Conservation (phyloP, 2,113 vertebrate genomes). For the Gadus chalcogrammus region DNA sequence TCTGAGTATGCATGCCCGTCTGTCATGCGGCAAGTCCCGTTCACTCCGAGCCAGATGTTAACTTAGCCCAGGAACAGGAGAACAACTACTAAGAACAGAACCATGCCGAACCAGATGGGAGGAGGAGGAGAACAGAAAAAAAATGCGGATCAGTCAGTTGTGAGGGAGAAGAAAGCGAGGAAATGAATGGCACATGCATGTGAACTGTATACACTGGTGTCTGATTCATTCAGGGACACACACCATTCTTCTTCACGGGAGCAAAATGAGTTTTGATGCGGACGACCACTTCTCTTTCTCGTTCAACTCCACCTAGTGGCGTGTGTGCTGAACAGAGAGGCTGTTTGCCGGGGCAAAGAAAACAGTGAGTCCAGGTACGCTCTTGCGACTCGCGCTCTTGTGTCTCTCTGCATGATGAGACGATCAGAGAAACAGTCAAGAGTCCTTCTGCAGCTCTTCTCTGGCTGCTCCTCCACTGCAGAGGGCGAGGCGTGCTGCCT, state of each 20-base stretch:
- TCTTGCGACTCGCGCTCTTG: slow-evolving; percentile 31
- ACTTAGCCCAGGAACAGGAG: slow-evolving; percentile 7
- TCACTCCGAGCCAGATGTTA: slow-evolving; percentile 29
- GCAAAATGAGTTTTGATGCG: slow-evolving; percentile 51
- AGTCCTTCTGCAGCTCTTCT: no score
- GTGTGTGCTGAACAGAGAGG: slow-evolving; percentile 52
- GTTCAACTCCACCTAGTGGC: slow-evolving; percentile 74
- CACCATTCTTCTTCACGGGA: slow-evolving; percentile 34
- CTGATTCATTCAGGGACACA: slow-evolving; percentile 40
- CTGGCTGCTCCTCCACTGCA: no score
- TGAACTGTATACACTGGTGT: slow-evolving; percentile 18
- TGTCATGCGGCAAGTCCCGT: slow-evolving; percentile 1
- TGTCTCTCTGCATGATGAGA: neutral
- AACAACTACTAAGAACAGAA: slow-evolving; percentile 3
- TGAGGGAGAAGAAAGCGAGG: slow-evolving; percentile 17
- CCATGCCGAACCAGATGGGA: slow-evolving; percentile 2
- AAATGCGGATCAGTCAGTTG: neutral
- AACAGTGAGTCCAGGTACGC: slow-evolving; percentile 22
- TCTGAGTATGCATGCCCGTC: slow-evolving; percentile 5
- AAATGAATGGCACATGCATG: slow-evolving; percentile 9
- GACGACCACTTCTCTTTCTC: slow-evolving; percentile 56
- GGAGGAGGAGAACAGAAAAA: neutral
- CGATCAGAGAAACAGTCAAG: no score
- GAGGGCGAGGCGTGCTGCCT: neutral
- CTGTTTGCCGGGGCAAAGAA: slow-evolving; percentile 31